Conservation (phyloP, 2,797 vertebrate genomes). For the Coregonus sp. region DNA sequence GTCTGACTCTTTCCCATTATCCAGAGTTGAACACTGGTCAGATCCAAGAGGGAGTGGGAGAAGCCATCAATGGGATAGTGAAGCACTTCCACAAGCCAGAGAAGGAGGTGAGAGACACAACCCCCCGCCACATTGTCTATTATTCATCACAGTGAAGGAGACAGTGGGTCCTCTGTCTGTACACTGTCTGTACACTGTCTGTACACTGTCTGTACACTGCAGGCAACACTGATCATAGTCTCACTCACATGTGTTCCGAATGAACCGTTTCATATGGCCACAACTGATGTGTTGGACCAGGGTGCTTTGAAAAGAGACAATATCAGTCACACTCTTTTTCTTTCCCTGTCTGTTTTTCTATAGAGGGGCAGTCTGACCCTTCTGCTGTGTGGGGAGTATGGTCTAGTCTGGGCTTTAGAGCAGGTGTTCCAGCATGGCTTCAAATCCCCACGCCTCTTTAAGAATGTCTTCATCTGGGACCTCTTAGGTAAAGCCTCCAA, state of each 20-base stretch:
- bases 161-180: slow-evolving; percentile 30
- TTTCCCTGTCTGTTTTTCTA: slow-evolving; percentile 23
- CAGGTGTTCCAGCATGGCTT: slow-evolving; percentile 98
- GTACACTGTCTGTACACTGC: not conserved
- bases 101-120: slow-evolving; percentile 88
- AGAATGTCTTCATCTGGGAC: slow-evolving; percentile 99
- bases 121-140: slow-evolving; percentile 56
- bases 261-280: too few species aligned
- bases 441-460: slow-evolving; percentile 96
- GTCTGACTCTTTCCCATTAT: slow-evolving; percentile 39
- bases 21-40: slow-evolving; percentile 97
- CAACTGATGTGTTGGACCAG: not conserved
- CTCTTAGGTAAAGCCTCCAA: slow-evolving; percentile 85
- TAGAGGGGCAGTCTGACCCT: slow-evolving; percentile 96
- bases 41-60: slow-evolving; percentile 98
- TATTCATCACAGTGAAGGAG: slow-evolving; percentile 48
- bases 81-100: slow-evolving; percentile 99
- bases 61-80: slow-evolving; percentile 98
- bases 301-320: not conserved
- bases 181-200: not conserved
- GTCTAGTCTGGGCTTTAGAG: slow-evolving; percentile 94
- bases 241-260: not conserved
- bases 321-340: not conserved
- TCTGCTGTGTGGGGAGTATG: slow-evolving; percentile 94
- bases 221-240: too few species aligned